Evolutionary conservation across 53 echinoderm and acorn worm genomes (phyloP).

Genomic region (Hippasteria phrygiana): DNA sequence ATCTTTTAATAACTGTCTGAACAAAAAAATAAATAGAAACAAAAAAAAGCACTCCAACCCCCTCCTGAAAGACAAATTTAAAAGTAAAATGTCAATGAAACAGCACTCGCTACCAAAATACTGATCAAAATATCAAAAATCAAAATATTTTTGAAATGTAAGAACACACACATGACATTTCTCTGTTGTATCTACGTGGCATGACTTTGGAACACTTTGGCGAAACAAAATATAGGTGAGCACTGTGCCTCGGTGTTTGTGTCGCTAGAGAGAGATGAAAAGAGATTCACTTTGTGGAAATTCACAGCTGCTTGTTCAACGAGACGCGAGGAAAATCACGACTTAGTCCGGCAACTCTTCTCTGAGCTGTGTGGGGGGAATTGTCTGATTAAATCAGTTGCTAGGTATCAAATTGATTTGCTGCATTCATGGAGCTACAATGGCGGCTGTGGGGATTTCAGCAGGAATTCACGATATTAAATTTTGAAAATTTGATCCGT

Average conservation of each 20-base stretch:
- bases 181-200: no score
- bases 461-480: not conserved
- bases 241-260: not conserved
- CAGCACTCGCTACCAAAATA: no score
- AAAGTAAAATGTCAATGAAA: no score
- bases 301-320: slow-evolving; percentile 45
- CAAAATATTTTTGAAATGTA: no score
- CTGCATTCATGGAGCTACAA: not conserved
- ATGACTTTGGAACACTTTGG: no score
- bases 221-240: no score
- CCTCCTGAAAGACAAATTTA: no score
- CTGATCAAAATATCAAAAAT: no score
- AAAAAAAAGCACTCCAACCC: no score
- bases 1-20: no score
- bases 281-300: slow-evolving; percentile 44
- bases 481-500: not conserved
- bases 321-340: slow-evolving; percentile 43
- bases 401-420: slow-evolving; percentile 20
- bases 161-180: no score
- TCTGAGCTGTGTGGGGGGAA: not conserved
- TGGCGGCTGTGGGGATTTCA: not conserved
- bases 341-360: slow-evolving; percentile 39
- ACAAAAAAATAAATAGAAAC: no score
- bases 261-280: slow-evolving; percentile 18
- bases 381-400: slow-evolving; percentile 57